phyloP scores from a whole-genome alignment of 2,888 invertebrate genomes.

The Listrodromus nycthemerus region DNA sequence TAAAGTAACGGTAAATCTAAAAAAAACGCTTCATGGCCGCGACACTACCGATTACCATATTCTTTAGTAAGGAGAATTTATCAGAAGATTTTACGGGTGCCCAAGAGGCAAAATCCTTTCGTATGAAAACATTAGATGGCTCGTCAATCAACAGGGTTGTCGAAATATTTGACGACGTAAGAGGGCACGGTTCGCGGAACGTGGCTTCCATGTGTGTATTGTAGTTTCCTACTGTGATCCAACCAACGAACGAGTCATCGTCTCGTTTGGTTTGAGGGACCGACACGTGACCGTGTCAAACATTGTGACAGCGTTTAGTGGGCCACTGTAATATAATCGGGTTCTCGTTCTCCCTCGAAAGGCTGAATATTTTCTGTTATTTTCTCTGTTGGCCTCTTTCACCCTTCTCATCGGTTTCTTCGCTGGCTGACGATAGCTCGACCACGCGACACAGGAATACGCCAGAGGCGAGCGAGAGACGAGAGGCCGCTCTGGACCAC shows the following conservation, averaged over 20 bases:
- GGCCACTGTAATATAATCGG: constrained; percentile 38
- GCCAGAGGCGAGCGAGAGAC: constrained; percentile 22
- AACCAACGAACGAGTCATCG: constrained; percentile 42
- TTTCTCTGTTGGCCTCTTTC: constrained; percentile 15
- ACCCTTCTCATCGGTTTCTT: constrained; percentile 39
- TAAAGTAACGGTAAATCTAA: too few relatives aligned
- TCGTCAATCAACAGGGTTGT: constrained; percentile 49
- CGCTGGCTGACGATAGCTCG: constrained; percentile 24
- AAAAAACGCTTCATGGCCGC: too few relatives aligned
- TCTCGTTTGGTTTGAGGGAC: constrained; percentile 63
- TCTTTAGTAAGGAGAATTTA: too few relatives aligned
- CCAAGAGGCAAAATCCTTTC: background rate
- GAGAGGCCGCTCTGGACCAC: constrained; percentile 50
- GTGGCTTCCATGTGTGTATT: constrained; percentile 12
- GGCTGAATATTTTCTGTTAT: constrained; percentile 5
- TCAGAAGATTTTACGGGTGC: background rate
- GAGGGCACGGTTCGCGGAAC: constrained; percentile 13
- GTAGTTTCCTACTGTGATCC: background rate
- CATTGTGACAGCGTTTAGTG: constrained; percentile 77
- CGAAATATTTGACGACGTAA: constrained; percentile 59
- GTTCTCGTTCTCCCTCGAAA: constrained; percentile 13
- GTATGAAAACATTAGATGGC: constrained; percentile 3
- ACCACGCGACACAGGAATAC: constrained; percentile 10
- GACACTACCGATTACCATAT: too few relatives aligned
- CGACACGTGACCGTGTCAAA: constrained; percentile 76